A percentile compares a stretch with the other conserved stretches of the same genome.
Conservation (phyloP, 35 echinoderm and acorn worm genomes). For the Patiria miniata region DNA sequence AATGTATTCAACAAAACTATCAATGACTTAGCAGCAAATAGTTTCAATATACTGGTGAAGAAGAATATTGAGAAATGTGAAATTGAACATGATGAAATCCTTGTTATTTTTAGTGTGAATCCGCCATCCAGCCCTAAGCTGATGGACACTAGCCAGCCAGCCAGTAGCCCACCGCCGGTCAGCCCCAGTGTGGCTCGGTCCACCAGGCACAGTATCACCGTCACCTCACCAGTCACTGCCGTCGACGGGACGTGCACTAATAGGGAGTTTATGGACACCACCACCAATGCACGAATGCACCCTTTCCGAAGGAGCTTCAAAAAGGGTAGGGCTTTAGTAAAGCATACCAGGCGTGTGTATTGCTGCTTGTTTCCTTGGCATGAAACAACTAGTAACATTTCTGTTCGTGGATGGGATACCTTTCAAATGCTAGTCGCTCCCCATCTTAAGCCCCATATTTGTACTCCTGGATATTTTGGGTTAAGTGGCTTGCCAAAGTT, state of each 20-base stretch:
- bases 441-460: too few species aligned
- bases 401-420: too few species aligned
- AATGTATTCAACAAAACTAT: too few species aligned
- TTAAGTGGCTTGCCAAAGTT: too few species aligned
- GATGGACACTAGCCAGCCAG: not conserved
- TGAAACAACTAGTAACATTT: too few species aligned
- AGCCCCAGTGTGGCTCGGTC: not conserved
- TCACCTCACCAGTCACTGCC: not conserved
- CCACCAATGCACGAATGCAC: slow-evolving; percentile 49
- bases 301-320: slow-evolving; percentile 79
- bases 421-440: too few species aligned
- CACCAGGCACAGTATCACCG: slow-evolving; percentile 22
- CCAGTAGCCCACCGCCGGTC: slow-evolving; percentile 14
- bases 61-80: too few species aligned
- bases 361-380: not conserved
- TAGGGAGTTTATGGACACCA: slow-evolving; percentile 1
- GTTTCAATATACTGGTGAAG: too few species aligned
- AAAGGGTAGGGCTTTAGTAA: slow-evolving; percentile 50
- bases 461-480: too few species aligned
- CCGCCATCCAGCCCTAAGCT: slow-evolving; percentile 38
- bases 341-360: too few species aligned
- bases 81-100: too few species aligned
- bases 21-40: too few species aligned
- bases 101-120: not conserved
- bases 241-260: slow-evolving; percentile 12